Conservation (phyloP, 1,140 invertebrate genomes). For the Caenorhabditis remanei region DNA sequence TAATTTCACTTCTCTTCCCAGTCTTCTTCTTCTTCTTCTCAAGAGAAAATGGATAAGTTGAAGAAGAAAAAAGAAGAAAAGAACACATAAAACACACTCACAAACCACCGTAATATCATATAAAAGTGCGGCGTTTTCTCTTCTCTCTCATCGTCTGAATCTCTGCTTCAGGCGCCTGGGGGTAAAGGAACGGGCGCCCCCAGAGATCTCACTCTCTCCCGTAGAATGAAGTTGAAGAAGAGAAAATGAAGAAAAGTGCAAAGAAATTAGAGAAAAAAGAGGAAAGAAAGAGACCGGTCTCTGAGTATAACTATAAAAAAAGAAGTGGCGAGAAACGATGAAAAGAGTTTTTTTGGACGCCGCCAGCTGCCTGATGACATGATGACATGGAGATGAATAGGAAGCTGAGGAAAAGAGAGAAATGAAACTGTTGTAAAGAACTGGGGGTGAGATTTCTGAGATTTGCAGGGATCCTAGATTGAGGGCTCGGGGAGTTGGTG, state of each 20-base stretch:
- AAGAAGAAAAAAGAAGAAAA: neutral
- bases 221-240: neutral
- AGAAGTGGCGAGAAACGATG: neutral
- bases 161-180: neutral
- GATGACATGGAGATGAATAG: neutral
- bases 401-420: neutral
- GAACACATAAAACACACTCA: slow-evolving; percentile 22
- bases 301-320: slow-evolving; percentile 52
- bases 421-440: neutral
- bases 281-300: slow-evolving; percentile 53
- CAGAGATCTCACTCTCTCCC: neutral
- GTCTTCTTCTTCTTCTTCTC: neutral
- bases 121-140: slow-evolving; percentile 21
- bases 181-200: neutral
- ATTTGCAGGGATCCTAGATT: neutral
- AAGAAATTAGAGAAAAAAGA: slow-evolving; percentile 44
- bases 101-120: slow-evolving; percentile 10
- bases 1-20: slow-evolving; percentile 9
- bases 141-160: neutral
- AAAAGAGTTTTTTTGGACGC: slow-evolving; percentile 14
- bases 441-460: neutral
- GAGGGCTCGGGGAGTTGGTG: neutral
- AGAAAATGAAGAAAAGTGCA: slow-evolving; percentile 29
- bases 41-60: neutral
- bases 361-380: slow-evolving; percentile 24